Base-by-base conservation (phyloP, 2,797 vertebrate genomes). In the Coregonus suidteri region DNA sequence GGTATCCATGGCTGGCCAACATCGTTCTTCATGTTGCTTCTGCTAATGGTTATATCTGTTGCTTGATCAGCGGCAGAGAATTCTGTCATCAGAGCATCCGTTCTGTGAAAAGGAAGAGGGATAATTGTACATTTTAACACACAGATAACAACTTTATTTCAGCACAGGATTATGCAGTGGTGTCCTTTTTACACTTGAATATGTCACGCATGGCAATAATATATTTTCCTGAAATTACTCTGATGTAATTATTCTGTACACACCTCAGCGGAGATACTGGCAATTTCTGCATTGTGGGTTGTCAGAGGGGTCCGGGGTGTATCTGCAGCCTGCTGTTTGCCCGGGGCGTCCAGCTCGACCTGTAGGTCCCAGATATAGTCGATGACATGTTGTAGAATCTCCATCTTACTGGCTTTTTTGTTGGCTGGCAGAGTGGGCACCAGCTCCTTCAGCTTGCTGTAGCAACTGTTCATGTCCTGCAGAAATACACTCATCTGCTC, bases 311-410 rank as follows among this genome's bases (percentile, higher is more conserved):
- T 94, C 72, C 95, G 91, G 0, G 91, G 73, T 9, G 84, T 76
- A 79, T 81, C 75, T 81, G 91, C 74, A 88, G 90, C 71, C 89
- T 93, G 54, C 84, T 94, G 65, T 74, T 92, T 92, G 1, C 95
- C 94, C 6, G 96, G 93, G 4, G 96, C 95, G 81, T 96, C 95
- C 87, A 98, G 88, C 84, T 96, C 97, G 65, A 97, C 91, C 88
- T 99, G 97, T 84, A 99, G 92, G 88, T 98, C 97, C 95, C 97
- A 97, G 89, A 99, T 99, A 91, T 99, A 99, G 85, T 99, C 97
- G 79, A 99, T 99, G 72, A 98, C 97, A 73, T 98, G 97, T 90
- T 99, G 97, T 35, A 98, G 93, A 86, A 98, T 97, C 91, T 99
- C 97, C 89, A 98, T 95, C 67, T 95, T 95, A 88, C 90, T 95